Conservation (phyloP, 2,113 vertebrate species). For the Pygoscelis adeliae region DNA sequence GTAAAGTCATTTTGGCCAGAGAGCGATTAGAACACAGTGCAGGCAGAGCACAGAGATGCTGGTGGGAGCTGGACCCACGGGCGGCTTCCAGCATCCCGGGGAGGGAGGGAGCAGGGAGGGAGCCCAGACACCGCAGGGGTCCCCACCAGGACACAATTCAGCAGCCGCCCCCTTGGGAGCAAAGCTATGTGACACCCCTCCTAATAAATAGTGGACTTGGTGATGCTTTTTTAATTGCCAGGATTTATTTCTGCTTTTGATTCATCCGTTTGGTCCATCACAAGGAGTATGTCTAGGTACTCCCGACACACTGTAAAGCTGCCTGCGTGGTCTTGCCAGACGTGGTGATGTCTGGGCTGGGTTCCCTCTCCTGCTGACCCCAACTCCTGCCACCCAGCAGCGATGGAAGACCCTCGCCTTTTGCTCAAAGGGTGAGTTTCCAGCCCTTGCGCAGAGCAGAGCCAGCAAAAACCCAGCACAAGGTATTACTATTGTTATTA, state of each 20-base stretch:
- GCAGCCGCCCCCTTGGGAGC: neutral
- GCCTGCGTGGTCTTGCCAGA: neutral
- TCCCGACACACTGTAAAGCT: rapidly evolving
- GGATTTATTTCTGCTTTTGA: neutral
- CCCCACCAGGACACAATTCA: neutral
- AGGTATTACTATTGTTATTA: neutral
- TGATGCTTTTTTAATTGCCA: neutral
- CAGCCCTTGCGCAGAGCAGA: neutral
- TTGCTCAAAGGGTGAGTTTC: neutral
- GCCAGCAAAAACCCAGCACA: neutral
- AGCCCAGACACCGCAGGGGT: rapidly evolving
- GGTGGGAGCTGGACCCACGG: rapidly evolving
- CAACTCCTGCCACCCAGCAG: neutral
- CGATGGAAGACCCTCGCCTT: neutral
- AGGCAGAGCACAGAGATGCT: neutral
- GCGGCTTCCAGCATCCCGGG: neutral
- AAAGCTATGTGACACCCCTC: neutral
- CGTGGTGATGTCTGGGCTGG: neutral
- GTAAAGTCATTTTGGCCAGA: rapidly evolving
- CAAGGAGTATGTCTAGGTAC: rapidly evolving
- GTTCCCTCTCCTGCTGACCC: neutral
- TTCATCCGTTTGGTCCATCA: neutral
- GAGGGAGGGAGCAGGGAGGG: neutral
- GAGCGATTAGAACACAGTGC: neutral
- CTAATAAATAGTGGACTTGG: rapidly evolving